Conservation (phyloP, 2,113 vertebrate genomes). For the Pyrgilauda ruficollis region DNA sequence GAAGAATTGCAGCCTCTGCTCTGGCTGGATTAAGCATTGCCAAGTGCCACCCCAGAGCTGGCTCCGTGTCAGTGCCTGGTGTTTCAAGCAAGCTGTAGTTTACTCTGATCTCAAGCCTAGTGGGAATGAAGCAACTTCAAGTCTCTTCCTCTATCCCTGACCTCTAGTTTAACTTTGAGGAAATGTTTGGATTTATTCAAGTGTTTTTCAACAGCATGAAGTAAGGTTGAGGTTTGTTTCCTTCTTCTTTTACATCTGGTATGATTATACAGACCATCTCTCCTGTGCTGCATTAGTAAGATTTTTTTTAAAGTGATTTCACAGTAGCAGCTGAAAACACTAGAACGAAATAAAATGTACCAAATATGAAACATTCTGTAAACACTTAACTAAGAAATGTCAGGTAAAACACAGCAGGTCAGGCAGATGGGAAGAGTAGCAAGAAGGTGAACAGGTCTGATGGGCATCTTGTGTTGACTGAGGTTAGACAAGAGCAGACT, state of each 20-base stretch:
- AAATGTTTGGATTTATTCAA: conserved; percentile 7
- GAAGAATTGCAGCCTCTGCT: background rate
- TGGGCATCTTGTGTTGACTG: background rate
- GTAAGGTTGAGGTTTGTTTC: background rate
- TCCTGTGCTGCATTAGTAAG: background rate
- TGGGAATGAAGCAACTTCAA: background rate
- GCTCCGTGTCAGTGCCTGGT: background rate
- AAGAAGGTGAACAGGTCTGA: background rate
- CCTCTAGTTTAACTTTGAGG: background rate
- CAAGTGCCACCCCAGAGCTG: background rate
- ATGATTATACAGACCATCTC: background rate
- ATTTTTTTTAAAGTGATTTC: background rate
- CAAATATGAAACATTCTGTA: background rate
- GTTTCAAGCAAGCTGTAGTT: background rate
- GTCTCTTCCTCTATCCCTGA: background rate
- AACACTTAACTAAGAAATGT: background rate
- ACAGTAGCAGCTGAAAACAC: background rate
- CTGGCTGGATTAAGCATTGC: background rate
- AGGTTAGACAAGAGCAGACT: background rate
- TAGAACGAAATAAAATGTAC: background rate
- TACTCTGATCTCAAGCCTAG: background rate
- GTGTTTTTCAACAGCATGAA: background rate
- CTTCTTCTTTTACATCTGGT: background rate
- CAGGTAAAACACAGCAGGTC: background rate
- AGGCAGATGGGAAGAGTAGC: background rate